Evolutionary conservation across 1,140 invertebrate species (phyloP).

Genomic region (Cotesia vestalis): DNA sequence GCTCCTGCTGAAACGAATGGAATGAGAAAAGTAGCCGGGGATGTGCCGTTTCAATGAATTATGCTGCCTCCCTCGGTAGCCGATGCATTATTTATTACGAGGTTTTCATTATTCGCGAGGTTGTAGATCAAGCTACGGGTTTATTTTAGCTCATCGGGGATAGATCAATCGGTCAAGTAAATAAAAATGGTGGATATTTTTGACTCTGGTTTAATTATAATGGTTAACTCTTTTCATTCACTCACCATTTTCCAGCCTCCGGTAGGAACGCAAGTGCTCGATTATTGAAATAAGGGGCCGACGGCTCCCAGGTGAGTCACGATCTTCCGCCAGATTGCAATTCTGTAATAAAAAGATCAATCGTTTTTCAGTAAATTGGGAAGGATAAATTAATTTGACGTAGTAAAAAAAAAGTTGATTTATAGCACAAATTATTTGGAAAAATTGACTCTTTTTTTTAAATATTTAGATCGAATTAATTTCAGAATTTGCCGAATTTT

Average conservation of each 20-base stretch:
- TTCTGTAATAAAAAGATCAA: slow-evolving; percentile 42
- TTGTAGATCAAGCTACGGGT: too few species aligned
- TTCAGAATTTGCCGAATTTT: too few species aligned
- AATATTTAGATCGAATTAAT: too few species aligned
- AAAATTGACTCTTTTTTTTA: too few species aligned
- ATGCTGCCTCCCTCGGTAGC: slow-evolving; percentile 61
- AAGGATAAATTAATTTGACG: too few species aligned
- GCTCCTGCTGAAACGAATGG: slow-evolving; percentile 14
- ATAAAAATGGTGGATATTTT: too few species aligned
- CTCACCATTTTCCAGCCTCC: slow-evolving; percentile 55
- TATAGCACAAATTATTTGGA: too few species aligned
- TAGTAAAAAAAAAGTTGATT: too few species aligned
- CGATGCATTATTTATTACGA: slow-evolving; percentile 65
- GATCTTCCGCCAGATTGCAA: slow-evolving; percentile 59
- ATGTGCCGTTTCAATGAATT: slow-evolving; percentile 56
- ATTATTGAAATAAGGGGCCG: slow-evolving; percentile 57
- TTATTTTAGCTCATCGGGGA: too few species aligned
- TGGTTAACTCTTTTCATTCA: neutral
- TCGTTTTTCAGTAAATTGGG: neutral
- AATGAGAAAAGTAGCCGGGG: slow-evolving; percentile 27
- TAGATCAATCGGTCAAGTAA: too few species aligned
- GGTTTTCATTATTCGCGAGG: slow-evolving; percentile 61
- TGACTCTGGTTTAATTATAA: neutral
- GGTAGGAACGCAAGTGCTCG: slow-evolving; percentile 54
- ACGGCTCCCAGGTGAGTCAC: slow-evolving; percentile 54